Evolutionary conservation across 1,140 invertebrate genomes (phyloP).

Genomic region (Euwallacea fornicatus): DNA sequence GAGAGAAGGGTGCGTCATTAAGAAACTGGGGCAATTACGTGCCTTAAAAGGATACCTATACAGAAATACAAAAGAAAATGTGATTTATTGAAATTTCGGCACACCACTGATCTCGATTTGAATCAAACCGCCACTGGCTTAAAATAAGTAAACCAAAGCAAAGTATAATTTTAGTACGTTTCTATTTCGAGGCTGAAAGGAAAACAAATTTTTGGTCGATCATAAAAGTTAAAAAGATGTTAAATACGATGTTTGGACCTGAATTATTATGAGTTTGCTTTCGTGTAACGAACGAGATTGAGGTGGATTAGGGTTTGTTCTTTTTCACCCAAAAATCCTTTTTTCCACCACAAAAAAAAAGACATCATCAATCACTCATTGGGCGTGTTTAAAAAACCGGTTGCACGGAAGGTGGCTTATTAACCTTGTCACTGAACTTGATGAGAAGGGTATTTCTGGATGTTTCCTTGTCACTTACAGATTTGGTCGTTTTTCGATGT

Average conservation of each 20-base stretch:
- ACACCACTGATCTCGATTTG: conserved; percentile 6
- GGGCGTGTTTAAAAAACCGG: too few species aligned
- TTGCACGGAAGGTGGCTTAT: too few species aligned
- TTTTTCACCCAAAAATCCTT: too few species aligned
- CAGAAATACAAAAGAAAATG: neutral
- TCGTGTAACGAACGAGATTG: neutral
- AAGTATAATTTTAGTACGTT: conserved; percentile 27
- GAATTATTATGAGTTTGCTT: conserved; percentile 21
- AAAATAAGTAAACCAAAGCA: conserved; percentile 19
- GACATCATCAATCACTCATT: neutral
- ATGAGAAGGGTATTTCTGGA: too few species aligned
- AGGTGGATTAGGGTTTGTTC: neutral
- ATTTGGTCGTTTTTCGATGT: too few species aligned
- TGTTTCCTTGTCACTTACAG: too few species aligned
- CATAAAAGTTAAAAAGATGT: conserved; percentile 31
- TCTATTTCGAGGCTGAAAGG: conserved; percentile 25
- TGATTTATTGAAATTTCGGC: neutral
- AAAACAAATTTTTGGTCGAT: conserved; percentile 26
- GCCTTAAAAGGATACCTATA: neutral
- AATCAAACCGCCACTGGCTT: neutral
- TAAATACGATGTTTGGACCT: conserved; percentile 27
- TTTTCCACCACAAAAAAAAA: too few species aligned
- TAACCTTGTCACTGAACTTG: too few species aligned
- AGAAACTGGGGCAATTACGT: neutral
- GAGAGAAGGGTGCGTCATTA: too few species aligned